Base-by-base conservation (phyloP, 2,888 invertebrate genomes). In the Volucella inanis region DNA sequence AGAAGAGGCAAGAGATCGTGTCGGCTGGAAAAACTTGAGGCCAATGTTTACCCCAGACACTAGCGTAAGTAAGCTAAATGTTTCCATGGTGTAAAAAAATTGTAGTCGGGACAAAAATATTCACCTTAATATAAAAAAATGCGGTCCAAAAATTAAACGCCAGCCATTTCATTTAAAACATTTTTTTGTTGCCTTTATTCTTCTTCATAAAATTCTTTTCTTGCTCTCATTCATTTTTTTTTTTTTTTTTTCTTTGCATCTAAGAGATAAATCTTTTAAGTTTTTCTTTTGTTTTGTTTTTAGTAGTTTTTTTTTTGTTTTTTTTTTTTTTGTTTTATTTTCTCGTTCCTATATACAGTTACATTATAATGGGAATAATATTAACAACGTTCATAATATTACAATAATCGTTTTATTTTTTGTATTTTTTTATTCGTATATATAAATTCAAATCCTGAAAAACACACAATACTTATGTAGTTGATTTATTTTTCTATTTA, bases 301-400 rank as follows among this genome's bases (percentile, higher is more conserved):
- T 47, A 50, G 45, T 45, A 45, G 22, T 75, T 90, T 78, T 80
- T 61, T 71, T 43, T 52, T 83, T 88, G 86, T 49, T 83, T 88
- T 67, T 87, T 89, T 87, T 87, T 83, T 89, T 90, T 89, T 88
- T n/a, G 89, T 85, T 76, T 55, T 43, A 55, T 76, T 87, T 81
- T 89, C 87, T 87, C 82, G 76, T 82, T 89, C 70, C 88, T 87
- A 88, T 87, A 87, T 89, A 89, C 87, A 90, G 84, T 88, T 89
- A 89, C 90, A 90, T 90, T 89, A 89, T 87, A 90, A 89, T 90
- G 89, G 90, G 90, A 90, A 89, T 90, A 90, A 90, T 90, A 90
- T 90, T 90, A 90, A 90, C 90, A 90, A 90, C 77, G 89, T 89
- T 88, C 88, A 90, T 89, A 90, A 89, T 90, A 90, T 89, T 89